These are phyloP conservation scores for Eupithecia centaureata DNA, from an alignment of 2,888 invertebrate species.

Conservation along the genomic window DNA sequence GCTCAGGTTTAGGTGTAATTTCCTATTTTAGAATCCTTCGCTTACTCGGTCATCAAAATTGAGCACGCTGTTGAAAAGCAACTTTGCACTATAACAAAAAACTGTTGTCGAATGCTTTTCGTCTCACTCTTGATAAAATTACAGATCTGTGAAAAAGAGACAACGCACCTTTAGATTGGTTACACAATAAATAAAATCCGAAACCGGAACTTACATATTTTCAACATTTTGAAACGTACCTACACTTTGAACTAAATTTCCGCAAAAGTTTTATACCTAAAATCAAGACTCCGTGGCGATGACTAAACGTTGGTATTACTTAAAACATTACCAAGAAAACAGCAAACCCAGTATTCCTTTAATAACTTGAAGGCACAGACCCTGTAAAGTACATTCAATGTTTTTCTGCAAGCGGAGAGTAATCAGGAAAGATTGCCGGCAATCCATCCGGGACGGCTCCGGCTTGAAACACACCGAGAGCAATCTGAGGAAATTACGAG, in stretches of 20 bases:
- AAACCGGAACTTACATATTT: background rate
- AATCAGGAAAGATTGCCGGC: slow-evolving; percentile 57
- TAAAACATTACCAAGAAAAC: background rate
- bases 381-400: slow-evolving; percentile 13
- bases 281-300: background rate
- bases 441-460: slow-evolving; percentile 47
- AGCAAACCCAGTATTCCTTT: background rate
- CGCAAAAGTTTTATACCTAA: too few species aligned
- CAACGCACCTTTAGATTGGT: background rate
- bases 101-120: too few species aligned
- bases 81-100: too few species aligned
- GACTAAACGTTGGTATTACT: background rate
- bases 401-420: slow-evolving; percentile 36
- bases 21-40: too few species aligned
- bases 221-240: too few species aligned
- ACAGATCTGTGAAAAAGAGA: background rate
- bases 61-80: too few species aligned
- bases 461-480: slow-evolving; percentile 18
- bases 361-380: background rate
- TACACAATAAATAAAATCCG: background rate
- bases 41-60: too few species aligned
- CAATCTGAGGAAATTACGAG: background rate
- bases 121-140: background rate
- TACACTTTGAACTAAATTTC: too few species aligned
- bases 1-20: too few species aligned